Evolutionary conservation across 2,888 invertebrate species (phyloP).

Genomic region (Liodrosophila aerea): DNA sequence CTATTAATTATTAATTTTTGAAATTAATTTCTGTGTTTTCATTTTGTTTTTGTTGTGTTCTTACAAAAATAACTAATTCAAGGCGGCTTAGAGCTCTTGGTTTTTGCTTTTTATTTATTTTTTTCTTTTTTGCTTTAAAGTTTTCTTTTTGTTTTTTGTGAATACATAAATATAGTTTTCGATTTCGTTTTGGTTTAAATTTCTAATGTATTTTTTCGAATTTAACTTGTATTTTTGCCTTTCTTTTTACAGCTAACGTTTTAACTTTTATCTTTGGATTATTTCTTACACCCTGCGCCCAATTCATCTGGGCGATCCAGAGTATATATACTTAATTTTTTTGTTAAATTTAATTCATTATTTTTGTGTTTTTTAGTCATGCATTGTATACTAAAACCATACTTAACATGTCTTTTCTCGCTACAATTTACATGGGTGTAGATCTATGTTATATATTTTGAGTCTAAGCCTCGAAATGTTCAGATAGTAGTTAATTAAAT

Average conservation of each 20-base stretch:
- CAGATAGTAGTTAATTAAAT: constrained; percentile 47
- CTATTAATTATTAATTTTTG: constrained; percentile 58
- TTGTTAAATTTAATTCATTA: no score
- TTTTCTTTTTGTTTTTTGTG: constrained; percentile 27
- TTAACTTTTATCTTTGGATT: constrained; percentile 70
- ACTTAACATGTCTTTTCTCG: constrained; percentile 57
- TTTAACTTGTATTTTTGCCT: constrained; percentile 63
- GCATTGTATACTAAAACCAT: constrained; percentile 61
- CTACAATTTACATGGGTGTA: constrained; percentile 52
- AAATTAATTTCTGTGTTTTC: constrained; percentile 46
- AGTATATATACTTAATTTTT: no score
- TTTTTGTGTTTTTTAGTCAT: constrained; percentile 34
- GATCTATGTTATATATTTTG: constrained; percentile 45
- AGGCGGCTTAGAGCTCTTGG: constrained; percentile 76
- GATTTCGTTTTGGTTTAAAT: constrained; percentile 61
- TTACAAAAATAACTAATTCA: constrained; percentile 76
- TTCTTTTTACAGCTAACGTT: constrained; percentile 62
- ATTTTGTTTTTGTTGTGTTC: constrained; percentile 47
- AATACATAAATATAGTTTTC: constrained; percentile 51
- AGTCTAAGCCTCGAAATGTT: constrained; percentile 59
- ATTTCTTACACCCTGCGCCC: no score
- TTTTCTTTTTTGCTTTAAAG: constrained; percentile 21
- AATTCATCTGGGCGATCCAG: no score
- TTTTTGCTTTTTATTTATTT: constrained; percentile 50
- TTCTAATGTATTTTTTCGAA: constrained; percentile 42